phyloP scores from a whole-genome alignment of 2,113 vertebrate species.

The Takifugu flavidus region DNA sequence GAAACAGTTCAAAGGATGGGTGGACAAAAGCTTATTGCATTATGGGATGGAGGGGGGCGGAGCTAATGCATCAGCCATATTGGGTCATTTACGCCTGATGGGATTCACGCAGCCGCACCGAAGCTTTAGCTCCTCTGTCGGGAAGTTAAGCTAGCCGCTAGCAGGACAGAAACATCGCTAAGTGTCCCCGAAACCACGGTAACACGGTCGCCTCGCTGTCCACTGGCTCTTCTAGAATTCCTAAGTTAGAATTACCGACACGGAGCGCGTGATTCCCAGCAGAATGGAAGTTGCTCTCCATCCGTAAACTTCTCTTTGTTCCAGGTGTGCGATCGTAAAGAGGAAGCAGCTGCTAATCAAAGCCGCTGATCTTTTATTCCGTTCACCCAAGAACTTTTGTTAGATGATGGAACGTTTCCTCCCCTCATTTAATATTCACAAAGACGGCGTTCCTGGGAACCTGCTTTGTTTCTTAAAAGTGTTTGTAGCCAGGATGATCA shows the following conservation, averaged over 20 bases:
- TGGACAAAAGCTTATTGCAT: slow-evolving; percentile 70
- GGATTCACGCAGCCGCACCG: too few species aligned
- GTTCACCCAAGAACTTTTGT: slow-evolving; percentile 24
- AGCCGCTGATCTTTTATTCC: slow-evolving; percentile 11
- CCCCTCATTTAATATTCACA: slow-evolving; percentile 51
- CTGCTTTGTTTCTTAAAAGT: slow-evolving; percentile 52
- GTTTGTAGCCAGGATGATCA: slow-evolving; percentile 55
- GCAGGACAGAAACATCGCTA: too few species aligned
- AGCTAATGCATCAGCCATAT: slow-evolving; percentile 56
- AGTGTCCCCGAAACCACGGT: too few species aligned
- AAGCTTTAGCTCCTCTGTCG: too few species aligned
- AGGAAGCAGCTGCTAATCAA: too few species aligned
- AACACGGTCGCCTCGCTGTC: too few species aligned
- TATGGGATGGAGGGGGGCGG: slow-evolving; percentile 48
- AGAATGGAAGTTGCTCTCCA: not conserved
- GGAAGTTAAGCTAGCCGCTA: too few species aligned
- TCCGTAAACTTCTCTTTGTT: too few species aligned
- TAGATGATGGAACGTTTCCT: slow-evolving; percentile 21
- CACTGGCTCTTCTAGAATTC: not conserved
- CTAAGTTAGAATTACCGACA: not conserved
- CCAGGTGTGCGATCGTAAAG: too few species aligned
- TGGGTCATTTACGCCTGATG: slow-evolving; percentile 34
- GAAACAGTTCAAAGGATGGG: slow-evolving; percentile 43
- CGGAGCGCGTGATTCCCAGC: slow-evolving; percentile 5
- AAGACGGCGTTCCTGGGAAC: slow-evolving; percentile 29